Conservation (phyloP, 53 echinoderm and acorn worm genomes). For the Actinopyga echinites region DNA sequence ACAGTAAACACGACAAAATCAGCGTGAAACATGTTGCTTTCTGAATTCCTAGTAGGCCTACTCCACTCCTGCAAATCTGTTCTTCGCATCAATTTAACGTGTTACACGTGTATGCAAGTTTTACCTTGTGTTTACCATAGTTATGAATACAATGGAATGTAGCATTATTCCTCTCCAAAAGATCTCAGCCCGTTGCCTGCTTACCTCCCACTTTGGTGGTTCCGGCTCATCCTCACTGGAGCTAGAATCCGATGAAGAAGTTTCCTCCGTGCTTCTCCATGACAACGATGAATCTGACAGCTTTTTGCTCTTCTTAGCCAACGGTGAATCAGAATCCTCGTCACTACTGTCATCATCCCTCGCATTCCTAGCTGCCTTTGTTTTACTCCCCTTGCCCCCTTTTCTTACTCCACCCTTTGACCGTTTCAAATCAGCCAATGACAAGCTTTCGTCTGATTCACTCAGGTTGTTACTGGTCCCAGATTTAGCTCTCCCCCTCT, state of each 20-base stretch:
- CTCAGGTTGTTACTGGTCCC: not conserved
- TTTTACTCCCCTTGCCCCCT: constrained; percentile 11
- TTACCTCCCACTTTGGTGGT: constrained; percentile 48
- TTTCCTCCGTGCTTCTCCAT: constrained; percentile 1
- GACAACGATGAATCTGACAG: not conserved
- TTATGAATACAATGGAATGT: no score
- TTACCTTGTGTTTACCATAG: no score
- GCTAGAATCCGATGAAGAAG: constrained; percentile 25
- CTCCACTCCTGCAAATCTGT: no score
- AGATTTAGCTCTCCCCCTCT: not conserved
- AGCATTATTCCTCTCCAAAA: no score
- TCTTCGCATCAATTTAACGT: no score
- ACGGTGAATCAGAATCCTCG: constrained; percentile 48
- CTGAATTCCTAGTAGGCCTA: no score
- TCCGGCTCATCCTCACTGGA: constrained; percentile 63
- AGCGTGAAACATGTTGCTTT: no score
- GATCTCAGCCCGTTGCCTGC: not conserved
- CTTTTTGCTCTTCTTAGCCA: constrained; percentile 5
- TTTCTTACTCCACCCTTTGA: not conserved
- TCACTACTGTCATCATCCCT: constrained; percentile 54
- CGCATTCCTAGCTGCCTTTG: constrained; percentile 8
- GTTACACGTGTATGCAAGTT: no score
- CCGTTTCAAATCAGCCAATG: constrained; percentile 37
- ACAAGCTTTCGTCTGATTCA: constrained; percentile 42
- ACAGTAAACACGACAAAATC: no score